Percentiles rank a stretch among this genome's conserved stretches.
Conservation (phyloP, 2,888 invertebrate genomes). For the Leptothorax acervorum region DNA sequence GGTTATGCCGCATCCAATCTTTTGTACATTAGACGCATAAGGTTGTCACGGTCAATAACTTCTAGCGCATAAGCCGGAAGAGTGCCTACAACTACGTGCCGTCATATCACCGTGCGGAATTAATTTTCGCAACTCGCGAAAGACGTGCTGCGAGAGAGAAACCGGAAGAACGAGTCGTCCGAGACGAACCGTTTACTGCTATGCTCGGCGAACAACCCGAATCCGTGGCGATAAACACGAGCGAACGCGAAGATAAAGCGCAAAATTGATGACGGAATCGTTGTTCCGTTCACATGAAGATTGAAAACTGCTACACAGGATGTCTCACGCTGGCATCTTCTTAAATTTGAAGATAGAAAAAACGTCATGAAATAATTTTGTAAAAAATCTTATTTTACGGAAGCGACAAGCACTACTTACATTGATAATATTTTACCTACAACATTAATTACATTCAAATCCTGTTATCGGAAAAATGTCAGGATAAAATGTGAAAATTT, state of each 20-base stretch:
- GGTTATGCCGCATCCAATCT: slow-evolving; percentile 19
- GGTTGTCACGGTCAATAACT: slow-evolving; percentile 51
- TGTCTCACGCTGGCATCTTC: background rate
- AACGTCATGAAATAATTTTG: background rate
- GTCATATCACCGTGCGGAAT: slow-evolving; percentile 53
- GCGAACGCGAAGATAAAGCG: slow-evolving; percentile 29
- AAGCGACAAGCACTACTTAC: background rate
- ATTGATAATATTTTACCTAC: background rate
- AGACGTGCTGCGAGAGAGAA: slow-evolving; percentile 42
- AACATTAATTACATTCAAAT: background rate
- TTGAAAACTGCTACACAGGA: background rate
- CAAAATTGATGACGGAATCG: slow-evolving; percentile 25
- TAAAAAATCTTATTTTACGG: background rate
- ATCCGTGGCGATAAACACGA: slow-evolving; percentile 37
- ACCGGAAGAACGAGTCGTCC: slow-evolving; percentile 52
- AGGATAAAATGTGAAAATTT: background rate
- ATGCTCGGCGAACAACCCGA: slow-evolving; percentile 27
- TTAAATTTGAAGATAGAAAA: background rate
- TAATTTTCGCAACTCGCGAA: slow-evolving; percentile 52
- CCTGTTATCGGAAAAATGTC: background rate
- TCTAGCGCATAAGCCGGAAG: slow-evolving; percentile 52
- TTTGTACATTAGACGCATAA: slow-evolving; percentile 42
- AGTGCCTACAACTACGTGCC: slow-evolving; percentile 49
- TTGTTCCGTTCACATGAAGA: background rate
- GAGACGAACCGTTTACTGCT: slow-evolving; percentile 38